phyloP scores from a whole-genome alignment of 1,140 invertebrate genomes.

The Drosophila sucinea region DNA sequence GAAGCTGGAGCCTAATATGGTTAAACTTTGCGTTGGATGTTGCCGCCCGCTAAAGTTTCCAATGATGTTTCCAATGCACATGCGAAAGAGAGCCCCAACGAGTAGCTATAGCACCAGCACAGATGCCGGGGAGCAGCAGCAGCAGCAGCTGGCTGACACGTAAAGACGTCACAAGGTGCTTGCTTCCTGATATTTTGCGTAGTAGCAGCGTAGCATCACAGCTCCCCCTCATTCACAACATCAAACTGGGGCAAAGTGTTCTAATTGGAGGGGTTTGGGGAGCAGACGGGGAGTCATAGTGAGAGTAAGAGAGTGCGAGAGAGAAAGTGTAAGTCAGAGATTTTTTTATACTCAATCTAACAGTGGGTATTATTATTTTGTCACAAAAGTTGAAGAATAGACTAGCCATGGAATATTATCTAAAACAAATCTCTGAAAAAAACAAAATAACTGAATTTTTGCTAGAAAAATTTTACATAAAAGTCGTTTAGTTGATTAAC shows the following conservation, averaged over 20 bases:
- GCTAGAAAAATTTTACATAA: too few species aligned
- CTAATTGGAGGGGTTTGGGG: not conserved
- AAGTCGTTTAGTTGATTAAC: too few species aligned
- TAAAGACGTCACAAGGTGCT: slow-evolving; percentile 55
- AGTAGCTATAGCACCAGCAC: not conserved
- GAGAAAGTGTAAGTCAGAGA: not conserved
- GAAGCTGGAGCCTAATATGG: slow-evolving; percentile 49
- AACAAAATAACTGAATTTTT: too few species aligned
- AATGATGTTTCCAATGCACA: slow-evolving; percentile 35
- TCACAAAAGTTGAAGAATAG: not conserved
- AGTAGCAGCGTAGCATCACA: not conserved
- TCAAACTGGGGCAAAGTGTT: slow-evolving; percentile 19
- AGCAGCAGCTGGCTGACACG: slow-evolving; percentile 9
- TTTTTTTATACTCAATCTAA: not conserved
- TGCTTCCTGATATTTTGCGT: slow-evolving; percentile 15
- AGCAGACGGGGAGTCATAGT: not conserved
- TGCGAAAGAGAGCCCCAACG: slow-evolving; percentile 24
- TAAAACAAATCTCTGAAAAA: too few species aligned
- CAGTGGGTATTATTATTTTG: not conserved
- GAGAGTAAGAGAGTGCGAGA: not conserved
- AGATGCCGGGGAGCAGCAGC: slow-evolving; percentile 8
- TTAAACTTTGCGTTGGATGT: not conserved
- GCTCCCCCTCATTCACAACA: slow-evolving; percentile 16
- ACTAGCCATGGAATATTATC: too few species aligned
- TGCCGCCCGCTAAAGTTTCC: slow-evolving; percentile 19